Evolutionary conservation across 2,113 vertebrate genomes (phyloP).

Genomic region (Cinclus mexicanus): DNA sequence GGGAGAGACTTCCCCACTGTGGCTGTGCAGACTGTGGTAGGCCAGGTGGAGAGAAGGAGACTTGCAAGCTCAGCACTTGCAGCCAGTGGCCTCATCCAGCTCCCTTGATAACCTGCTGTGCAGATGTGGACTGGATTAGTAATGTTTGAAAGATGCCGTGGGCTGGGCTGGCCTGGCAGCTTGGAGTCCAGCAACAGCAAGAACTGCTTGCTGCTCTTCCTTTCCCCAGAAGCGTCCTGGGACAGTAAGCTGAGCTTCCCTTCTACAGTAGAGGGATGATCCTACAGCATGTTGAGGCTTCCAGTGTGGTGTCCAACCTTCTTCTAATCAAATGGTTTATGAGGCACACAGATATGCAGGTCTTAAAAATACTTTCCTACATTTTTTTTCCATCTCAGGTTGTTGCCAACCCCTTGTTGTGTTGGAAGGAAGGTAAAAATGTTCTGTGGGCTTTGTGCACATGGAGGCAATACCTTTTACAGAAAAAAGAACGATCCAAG

Average conservation of each 20-base stretch:
- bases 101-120: background rate
- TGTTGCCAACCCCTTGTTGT: background rate
- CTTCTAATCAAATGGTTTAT: background rate
- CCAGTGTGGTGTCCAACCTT: background rate
- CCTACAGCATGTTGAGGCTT: rapidly evolving
- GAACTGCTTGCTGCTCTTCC: background rate
- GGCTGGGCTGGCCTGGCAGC: background rate
- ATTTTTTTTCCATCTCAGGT: background rate
- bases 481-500: background rate
- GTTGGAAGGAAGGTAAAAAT: background rate
- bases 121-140: background rate
- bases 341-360: background rate
- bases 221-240: background rate
- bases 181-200: background rate
- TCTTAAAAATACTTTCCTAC: background rate
- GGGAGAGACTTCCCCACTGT: background rate
- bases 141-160: background rate
- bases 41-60: background rate
- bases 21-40: too few relatives aligned
- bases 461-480: background rate
- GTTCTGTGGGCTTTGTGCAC: background rate
- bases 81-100: background rate
- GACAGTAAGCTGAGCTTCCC: background rate
- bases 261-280: background rate
- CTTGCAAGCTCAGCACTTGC: background rate